A percentile compares a stretch with the other conserved stretches of the same genome.
Evolutionary conservation across 2,113 vertebrate species (phyloP).

Genomic region (Ellobius talpinus): DNA sequence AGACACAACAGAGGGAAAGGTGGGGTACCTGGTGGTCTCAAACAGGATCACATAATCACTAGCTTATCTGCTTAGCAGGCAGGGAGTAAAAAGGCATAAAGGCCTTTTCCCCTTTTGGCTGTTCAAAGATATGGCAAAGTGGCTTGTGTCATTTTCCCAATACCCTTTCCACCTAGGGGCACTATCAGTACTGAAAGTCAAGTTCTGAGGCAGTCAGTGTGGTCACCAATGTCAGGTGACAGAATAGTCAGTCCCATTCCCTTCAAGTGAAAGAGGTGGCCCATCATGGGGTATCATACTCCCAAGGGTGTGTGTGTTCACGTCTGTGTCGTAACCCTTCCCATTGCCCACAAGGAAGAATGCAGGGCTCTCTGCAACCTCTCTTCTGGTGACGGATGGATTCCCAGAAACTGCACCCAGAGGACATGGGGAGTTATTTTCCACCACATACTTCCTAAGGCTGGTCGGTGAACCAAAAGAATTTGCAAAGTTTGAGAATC

Average conservation of each 20-base stretch:
- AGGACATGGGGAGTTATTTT: slow-evolving; percentile 23
- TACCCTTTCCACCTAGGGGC: not conserved
- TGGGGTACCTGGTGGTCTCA: not conserved
- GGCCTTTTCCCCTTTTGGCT: not conserved
- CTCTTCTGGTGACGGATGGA: slow-evolving; percentile 56
- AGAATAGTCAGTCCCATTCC: not conserved
- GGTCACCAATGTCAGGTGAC: not conserved
- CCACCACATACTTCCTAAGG: slow-evolving; percentile 12
- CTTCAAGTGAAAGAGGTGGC: not conserved
- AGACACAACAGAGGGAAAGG: not conserved
- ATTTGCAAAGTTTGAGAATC: slow-evolving; percentile 69
- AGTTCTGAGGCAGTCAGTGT: not conserved
- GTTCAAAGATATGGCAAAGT: not conserved
- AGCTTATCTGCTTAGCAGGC: not conserved
- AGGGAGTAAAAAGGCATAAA: not conserved
- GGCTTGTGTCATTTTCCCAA: not conserved
- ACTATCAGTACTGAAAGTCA: not conserved
- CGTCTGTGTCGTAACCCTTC: not conserved
- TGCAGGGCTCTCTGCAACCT: slow-evolving; percentile 56
- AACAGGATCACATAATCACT: not conserved
- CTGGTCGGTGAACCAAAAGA: slow-evolving; percentile 68
- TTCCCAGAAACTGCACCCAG: slow-evolving; percentile 66
- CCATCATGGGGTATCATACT: not conserved
- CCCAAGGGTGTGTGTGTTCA: not conserved
- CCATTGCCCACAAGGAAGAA: slow-evolving; percentile 14